phyloP scores from a whole-genome alignment of 2,797 vertebrate genomes.

The Zalophus californianus region DNA sequence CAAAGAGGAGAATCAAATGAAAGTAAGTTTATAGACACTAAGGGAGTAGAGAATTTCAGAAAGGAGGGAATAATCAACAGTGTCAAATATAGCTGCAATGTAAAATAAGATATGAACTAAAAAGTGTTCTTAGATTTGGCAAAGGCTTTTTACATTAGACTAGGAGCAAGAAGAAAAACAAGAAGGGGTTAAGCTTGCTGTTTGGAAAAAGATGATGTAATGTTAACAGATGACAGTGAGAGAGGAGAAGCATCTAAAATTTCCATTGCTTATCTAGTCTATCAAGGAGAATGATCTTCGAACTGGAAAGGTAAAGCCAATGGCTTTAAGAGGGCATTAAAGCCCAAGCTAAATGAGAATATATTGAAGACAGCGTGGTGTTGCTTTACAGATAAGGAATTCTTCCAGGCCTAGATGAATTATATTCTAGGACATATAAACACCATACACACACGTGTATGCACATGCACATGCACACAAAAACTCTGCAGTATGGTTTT shows the following conservation, averaged over 20 bases:
- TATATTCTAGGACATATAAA: background rate
- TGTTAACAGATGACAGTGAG: conserved; percentile 58
- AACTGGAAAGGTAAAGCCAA: background rate
- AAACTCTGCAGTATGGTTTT: background rate
- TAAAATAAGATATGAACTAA: background rate
- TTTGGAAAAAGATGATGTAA: conserved; percentile 68
- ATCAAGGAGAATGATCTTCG: background rate
- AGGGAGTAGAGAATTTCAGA: conserved; percentile 31
- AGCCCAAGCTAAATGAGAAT: background rate
- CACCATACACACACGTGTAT: background rate
- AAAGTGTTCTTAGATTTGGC: conserved; percentile 20
- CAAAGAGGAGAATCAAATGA: background rate
- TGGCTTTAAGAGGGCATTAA: conserved; percentile 23
- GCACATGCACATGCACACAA: background rate
- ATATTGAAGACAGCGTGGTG: background rate
- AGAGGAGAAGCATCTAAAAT: conserved; percentile 27
- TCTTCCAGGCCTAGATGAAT: background rate
- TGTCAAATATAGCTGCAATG: background rate
- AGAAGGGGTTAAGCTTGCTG: conserved; percentile 3
- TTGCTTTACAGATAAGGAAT: background rate
- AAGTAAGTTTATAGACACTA: background rate
- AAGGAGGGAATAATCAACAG: background rate
- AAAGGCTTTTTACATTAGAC: conserved; percentile 44
- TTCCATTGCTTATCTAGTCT: conserved; percentile 32
- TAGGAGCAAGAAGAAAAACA: conserved; percentile 57